Base-by-base conservation (phyloP, 2,113 vertebrate genomes). In the Panthera uncia region DNA sequence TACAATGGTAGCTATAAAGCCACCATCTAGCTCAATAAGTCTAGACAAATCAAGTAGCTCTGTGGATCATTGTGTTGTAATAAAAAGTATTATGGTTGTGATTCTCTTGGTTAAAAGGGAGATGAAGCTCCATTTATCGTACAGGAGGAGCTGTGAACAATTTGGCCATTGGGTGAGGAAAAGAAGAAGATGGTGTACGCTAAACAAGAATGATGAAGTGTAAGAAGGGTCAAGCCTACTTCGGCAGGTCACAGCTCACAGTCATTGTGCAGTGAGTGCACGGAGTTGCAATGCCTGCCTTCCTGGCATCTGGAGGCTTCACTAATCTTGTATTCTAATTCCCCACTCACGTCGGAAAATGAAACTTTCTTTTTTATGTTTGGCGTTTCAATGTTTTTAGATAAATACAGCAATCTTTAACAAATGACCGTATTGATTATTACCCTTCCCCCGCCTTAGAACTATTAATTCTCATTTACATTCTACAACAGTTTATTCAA, bases 261-360 rank as follows among this genome's bases (percentile, higher is more conserved):
- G 89, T 95, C 93, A 93, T 7, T 1, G 48, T 8, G 38, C 18
- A 10, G 3, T 23, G 55, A 87, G 50, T 4, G 23, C 69, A 65
- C 68, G 50, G 18, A 74, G 31, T 1, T 94, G 95, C 71, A 87
- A 9, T 1, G 5, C 50, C 4, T 1, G 16, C 88, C 73, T 74
- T 90, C 81, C 88, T 88, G 92, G 80, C 78, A 82, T 87, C 92
- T 65, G 48, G 1, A 48, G 52, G 27, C 80, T 79, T 92, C 31
- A 33, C 45, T 71, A 29, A 81, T 45, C 68, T 92, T 88, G 19
- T 74, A 9, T 69, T 66, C 52, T 79, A 16, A 1, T 69, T 71
- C 68, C 36, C 91, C 66, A 81, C 61, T 93, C 48, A 55, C 25
- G 31, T 0, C 63, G 38, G 84, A 97, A 93, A 98, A 92, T 41